Evolutionary conservation across 2,797 vertebrate species (phyloP), one percentile per base, ranked within the genome.

Genomic region (Silurus lanzhouensis): DNA sequence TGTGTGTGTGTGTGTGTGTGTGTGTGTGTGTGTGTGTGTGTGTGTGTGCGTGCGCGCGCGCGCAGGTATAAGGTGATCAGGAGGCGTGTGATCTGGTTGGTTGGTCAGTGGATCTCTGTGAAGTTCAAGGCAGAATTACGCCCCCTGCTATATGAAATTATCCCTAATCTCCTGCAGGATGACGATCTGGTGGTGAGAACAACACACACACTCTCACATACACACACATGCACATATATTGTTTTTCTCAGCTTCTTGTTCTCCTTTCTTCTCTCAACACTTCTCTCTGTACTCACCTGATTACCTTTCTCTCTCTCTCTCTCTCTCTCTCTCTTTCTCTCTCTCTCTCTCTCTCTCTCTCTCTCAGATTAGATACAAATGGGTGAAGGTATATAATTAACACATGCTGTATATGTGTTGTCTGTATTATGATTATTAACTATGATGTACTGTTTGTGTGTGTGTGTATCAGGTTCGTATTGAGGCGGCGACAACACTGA

Each of bases 61-160:
- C 89, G 22, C 90, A 99, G 98, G 87, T 99, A 99, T 91, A 99
- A 99, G 87, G 92, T 97, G 88, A 97, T 99, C 91, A 96, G 98
- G 57, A 91, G 98, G 70, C 92, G 97, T 89, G 97, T 99, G 87
- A 98, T 99, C 90, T 99, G 98, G 98, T 94, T 99, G 86, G 97
- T 99, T 87, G 98, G 98, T 89, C 98, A 98, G 91, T 99, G 98
- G 98, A 96, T 99, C 94, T 96, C 98, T 52, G 97, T 99, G 91
- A 99, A 98, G 94, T 99, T 99, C 91, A 98, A 98, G 89, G 95
- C 97, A 0, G 97, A 99, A 83, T 94, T 98, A 86, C 97, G 97
- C 88, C 98, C 98, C 88, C 91, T 98, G 91, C 95, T 99, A 0
- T 99, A 99, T 78, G 96, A 98, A 91, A 95, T 96, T 87, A 98